phyloP scores from a whole-genome alignment of 53 echinoderm and acorn worm species.

The Crossaster papposus region DNA sequence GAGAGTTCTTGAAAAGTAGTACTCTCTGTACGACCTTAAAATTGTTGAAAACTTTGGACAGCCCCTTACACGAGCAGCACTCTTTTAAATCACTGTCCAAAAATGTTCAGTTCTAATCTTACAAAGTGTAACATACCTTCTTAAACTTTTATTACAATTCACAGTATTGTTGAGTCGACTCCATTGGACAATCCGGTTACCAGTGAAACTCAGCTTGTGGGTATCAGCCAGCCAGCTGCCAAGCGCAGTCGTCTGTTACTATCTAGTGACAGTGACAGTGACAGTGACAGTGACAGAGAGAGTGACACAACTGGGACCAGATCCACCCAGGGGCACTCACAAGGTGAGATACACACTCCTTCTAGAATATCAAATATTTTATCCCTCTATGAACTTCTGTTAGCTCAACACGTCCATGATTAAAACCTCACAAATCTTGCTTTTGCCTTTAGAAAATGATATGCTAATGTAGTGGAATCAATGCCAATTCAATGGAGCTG shows the following conservation, averaged over 20 bases:
- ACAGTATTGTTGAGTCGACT: conserved; percentile 65
- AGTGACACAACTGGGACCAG: neutral
- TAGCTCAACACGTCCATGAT: neutral
- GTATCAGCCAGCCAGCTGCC: conserved; percentile 53
- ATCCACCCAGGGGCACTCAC: neutral
- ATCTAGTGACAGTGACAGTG: conserved; percentile 70
- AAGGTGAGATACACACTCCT: neutral
- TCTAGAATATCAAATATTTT: neutral
- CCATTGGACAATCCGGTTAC: conserved; percentile 41
- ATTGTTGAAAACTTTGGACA: no score
- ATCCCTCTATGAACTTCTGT: no score
- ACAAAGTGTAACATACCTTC: neutral
- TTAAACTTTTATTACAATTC: neutral
- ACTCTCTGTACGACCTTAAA: no score
- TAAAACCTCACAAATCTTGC: neutral
- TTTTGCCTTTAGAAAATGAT: no score
- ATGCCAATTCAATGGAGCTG: no score
- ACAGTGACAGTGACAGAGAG: conserved; percentile 65
- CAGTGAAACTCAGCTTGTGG: conserved; percentile 19
- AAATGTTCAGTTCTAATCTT: neutral
- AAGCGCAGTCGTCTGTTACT: conserved; percentile 68
- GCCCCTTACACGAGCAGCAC: neutral
- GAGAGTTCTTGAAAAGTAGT: no score
- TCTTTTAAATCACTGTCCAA: neutral
- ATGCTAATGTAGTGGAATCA: no score